Evolutionary conservation across 2,888 invertebrate species (phyloP), one percentile per base, ranked within the genome.

Genomic region (Volucella inflata): DNA sequence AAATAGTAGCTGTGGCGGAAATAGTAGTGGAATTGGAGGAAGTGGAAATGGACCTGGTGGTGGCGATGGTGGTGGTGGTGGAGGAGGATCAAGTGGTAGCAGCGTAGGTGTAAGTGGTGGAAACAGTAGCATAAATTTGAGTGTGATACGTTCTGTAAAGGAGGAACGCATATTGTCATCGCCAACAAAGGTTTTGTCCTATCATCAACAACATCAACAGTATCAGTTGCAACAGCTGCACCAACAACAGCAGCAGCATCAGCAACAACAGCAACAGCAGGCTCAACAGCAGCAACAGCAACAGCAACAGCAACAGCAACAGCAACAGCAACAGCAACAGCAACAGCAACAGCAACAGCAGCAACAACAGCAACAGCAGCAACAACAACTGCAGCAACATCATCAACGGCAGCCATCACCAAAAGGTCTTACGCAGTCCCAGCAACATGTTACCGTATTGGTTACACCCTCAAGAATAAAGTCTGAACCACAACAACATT

Each of bases 381-480:
- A 91, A 74, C 92, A 91, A 81, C 91, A 92, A 82, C 90, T 91
- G 89, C 87, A 90, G 89, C 90, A 91, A 89, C 90, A 90, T 90
- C 93, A 89, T 90, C 93, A 87, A 40, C 87, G 87, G 46, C 88
- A 88, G 79, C 81, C 88, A 82, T 87, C 89, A 81, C 87, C 88
- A 59, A 89, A 89, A 88, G 88, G 88, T 55, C 77, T 88, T 68
- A 88, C 89, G 60, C 90, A 89, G 88, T 91, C 89, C 89, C 90
- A 91, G 60, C 91, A 91, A 62, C 92, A 92, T 88, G 92, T 92
- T 48, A 92, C 93, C 51, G 93, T 94, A 77, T 90, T 94, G 67
- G 93, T 93, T 83, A 93, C 93, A 71, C 93, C 94, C 30, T 91
- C 93, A 65, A 92, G 93, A 80, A 91, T 92, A 75, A 92, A 92